Evolutionary conservation across 2,797 vertebrate genomes (phyloP), one percentile per base, ranked within the genome.

Genomic region (Chelon labrosus): DNA sequence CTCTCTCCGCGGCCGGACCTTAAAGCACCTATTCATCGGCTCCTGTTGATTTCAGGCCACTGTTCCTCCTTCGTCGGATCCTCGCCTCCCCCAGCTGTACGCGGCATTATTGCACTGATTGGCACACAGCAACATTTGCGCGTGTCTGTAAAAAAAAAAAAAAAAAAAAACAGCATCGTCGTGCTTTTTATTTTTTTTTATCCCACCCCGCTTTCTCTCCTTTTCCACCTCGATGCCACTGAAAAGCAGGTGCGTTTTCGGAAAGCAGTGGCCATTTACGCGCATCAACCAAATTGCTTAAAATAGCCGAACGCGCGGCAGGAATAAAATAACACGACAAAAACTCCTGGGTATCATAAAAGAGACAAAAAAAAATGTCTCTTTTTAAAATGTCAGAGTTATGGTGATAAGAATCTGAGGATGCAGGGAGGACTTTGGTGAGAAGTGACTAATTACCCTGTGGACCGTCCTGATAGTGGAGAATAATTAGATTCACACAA

Each of bases 401-500:
- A 78, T 64, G 79, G 46, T 65, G 90, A 94, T 93, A 90, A 88
- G 78, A 85, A 90, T 93, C 87, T 82, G 79, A 86, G 84, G 88
- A 90, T 88, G 84, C 83, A 71, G 88, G 76, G 86, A 89, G 83
- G 89, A 90, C 88, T 93, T 92, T 84, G 83, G 91, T 89, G 88
- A 89, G 83, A 92, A 90, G 86, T 92, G 85, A 92, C 91, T 92
- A 93, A 93, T 93, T 93, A 93, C 87, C 87, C 89, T 44, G 84
- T 91, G 91, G 91, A 90, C 90, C 84, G 77, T 86, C 84, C 88
- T 89, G 90, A 93, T 93, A 91, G 88, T 82, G 79, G 77, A 86
- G 88, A 93, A 93, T 92, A 92, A 94, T 94, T 92, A 93, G 85
- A 93, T 82, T 66, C 80, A 74, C 88, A 93, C 92, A 93, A 93